phyloP scores from a whole-genome alignment of 2,888 invertebrate genomes.

The Synergus itoensis region DNA sequence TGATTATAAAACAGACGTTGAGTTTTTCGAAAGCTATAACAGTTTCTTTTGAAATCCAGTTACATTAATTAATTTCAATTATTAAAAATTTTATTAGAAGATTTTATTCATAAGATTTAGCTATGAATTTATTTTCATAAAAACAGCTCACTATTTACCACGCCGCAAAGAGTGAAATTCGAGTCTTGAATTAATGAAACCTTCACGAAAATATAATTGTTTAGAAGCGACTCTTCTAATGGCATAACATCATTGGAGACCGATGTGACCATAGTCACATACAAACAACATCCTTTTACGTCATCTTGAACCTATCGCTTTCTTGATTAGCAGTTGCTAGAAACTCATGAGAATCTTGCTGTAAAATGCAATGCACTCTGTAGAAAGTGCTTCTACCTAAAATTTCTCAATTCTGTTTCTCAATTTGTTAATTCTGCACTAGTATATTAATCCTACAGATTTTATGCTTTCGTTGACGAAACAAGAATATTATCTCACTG shows the following conservation, averaged over 20 bases:
- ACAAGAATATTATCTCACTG: not conserved
- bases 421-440: not conserved
- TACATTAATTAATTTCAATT: not conserved
- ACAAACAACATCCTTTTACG: conserved; percentile 26
- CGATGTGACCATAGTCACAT: not conserved
- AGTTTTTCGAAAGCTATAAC: too few relatives aligned
- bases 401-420: not conserved
- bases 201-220: not conserved
- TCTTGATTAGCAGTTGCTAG: conserved; percentile 5
- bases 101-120: too few relatives aligned
- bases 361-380: conserved; percentile 7
- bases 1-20: not conserved
- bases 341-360: not conserved
- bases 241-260: conserved; percentile 7
- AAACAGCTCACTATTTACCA: too few relatives aligned
- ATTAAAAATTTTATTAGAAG: too few relatives aligned
- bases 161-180: not conserved
- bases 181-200: not conserved
- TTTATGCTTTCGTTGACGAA: not conserved
- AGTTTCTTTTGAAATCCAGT: too few relatives aligned
- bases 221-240: conserved; percentile 5
- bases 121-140: too few relatives aligned
- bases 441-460: not conserved
- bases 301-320: conserved; percentile 12
- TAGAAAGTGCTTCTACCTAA: not conserved